These are phyloP conservation scores for Cyprinodon brontotheroides DNA, from an alignment of 2,113 vertebrate genomes.

Conservation along the genomic window DNA sequence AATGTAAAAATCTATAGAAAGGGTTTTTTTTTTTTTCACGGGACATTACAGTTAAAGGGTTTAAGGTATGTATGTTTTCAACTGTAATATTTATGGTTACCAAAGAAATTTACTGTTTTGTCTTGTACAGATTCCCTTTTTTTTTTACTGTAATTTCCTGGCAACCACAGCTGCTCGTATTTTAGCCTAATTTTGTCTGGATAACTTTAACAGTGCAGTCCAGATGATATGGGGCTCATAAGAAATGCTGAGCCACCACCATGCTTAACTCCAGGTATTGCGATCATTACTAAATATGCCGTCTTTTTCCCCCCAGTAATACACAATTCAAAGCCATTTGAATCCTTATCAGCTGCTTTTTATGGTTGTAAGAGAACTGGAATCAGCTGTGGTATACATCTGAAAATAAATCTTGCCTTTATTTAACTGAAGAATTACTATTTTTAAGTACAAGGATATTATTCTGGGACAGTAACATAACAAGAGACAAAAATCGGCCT, in stretches of 20 bases:
- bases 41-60: too few relatives aligned
- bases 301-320: not conserved
- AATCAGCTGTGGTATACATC: not conserved
- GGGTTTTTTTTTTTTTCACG: too few relatives aligned
- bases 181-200: too few relatives aligned
- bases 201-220: too few relatives aligned
- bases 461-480: constrained; percentile 24
- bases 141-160: too few relatives aligned
- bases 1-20: too few relatives aligned
- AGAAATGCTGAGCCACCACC: not conserved
- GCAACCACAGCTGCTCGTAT: too few relatives aligned
- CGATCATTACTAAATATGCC: not conserved
- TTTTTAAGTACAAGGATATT: constrained; percentile 19
- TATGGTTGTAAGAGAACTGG: not conserved
- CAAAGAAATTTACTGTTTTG: too few relatives aligned
- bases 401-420: not conserved
- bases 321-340: too few relatives aligned
- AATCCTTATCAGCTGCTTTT: not conserved
- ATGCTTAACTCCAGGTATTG: not conserved
- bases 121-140: too few relatives aligned
- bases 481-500: not conserved
- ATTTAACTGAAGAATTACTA: not conserved
- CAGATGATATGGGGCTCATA: not conserved
- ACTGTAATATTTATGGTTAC: too few relatives aligned
- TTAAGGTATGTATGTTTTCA: too few relatives aligned